Base-by-base conservation (phyloP, 2,888 invertebrate species). In the Diabrotica balteata region DNA sequence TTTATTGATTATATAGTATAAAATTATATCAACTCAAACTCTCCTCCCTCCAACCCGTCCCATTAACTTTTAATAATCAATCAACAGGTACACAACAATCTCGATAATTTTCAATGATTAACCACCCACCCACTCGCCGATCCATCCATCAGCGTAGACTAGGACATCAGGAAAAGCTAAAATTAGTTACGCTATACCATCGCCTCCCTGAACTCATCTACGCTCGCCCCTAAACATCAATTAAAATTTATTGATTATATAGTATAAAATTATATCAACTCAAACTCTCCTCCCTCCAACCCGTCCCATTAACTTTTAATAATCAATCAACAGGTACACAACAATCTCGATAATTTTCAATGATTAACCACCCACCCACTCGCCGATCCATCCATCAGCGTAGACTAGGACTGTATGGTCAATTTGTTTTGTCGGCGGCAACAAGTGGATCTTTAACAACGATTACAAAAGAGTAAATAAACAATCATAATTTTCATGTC, bases 371-470 rank as follows among this genome's bases (percentile, higher is more conserved):
- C 49, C 54, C 55, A 55, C 62, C 62, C 62, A 63, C 62, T 42
- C 9, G n/a, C 10, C 9, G 7, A 49, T 11, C 49, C 65, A 65
- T 65, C 65, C 59, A 55, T n/a, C 53, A 57, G 11, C 8, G 46
- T 17, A 49, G 32, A 51, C 32, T n/a, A 22, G 32, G 32, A 32
- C n/a, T 52, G n/a, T 63, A 63, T 63, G 62, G 55, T 63, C 62
- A 63, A 63, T 70, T 66, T 69, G 57, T 69, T 60, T 60, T 58
- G 55, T 67, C 60, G 62, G 57, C 42, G 9, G 10, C 59, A 69
- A 65, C 67, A 71, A 69, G 71, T 71, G 71, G 46, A 67, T 69
- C 57, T 43, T 61, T 59, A 67, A 57, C 66, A 60, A 54, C 59
- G 45, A 49, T 66, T 50, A 60, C 60, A 51, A 60, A 66, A 67